Conservation (phyloP, 2,888 invertebrate species). For the Stegana nigrithorax region DNA sequence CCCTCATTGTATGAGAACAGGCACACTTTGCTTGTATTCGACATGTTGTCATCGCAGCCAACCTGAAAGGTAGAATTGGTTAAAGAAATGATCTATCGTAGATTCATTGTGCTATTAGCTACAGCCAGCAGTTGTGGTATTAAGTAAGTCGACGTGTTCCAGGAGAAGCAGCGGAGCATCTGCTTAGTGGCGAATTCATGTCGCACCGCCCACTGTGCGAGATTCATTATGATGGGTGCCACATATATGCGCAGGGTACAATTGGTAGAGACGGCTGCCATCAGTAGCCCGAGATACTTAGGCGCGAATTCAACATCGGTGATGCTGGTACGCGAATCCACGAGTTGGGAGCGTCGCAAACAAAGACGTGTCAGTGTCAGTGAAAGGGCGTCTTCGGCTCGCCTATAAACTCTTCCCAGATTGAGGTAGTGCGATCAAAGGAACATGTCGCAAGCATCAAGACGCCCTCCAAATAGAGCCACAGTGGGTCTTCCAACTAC, state of each 20-base stretch:
- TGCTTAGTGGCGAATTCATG: slow-evolving; percentile 94
- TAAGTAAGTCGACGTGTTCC: slow-evolving; percentile 92
- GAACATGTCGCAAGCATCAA: slow-evolving; percentile 99
- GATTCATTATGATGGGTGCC: slow-evolving; percentile 98
- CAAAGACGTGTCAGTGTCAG: slow-evolving; percentile 82
- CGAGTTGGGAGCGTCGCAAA: slow-evolving; percentile 92
- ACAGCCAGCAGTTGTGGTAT: slow-evolving; percentile 67
- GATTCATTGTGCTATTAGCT: too few species aligned
- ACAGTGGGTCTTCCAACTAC: slow-evolving; percentile 97
- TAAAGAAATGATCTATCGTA: not conserved
- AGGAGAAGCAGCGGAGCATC: slow-evolving; percentile 92
- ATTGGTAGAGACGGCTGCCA: slow-evolving; percentile 95
- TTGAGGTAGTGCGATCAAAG: slow-evolving; percentile 95
- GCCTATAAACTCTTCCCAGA: slow-evolving; percentile 96
- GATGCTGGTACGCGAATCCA: slow-evolving; percentile 96
- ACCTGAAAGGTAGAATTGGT: slow-evolving; percentile 46
- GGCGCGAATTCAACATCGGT: slow-evolving; percentile 99
- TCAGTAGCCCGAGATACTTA: slow-evolving; percentile 88
- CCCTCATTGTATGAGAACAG: slow-evolving; percentile 93
- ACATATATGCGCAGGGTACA: slow-evolving; percentile 93
- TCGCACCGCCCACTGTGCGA: slow-evolving; percentile 96
- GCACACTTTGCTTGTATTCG: slow-evolving; percentile 85
- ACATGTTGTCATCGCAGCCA: slow-evolving; percentile 67
- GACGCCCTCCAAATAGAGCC: slow-evolving; percentile 98
- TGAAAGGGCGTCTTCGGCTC: slow-evolving; percentile 76